phyloP scores from a whole-genome alignment of 2,888 invertebrate species.

The Boloria euphrosyne region DNA sequence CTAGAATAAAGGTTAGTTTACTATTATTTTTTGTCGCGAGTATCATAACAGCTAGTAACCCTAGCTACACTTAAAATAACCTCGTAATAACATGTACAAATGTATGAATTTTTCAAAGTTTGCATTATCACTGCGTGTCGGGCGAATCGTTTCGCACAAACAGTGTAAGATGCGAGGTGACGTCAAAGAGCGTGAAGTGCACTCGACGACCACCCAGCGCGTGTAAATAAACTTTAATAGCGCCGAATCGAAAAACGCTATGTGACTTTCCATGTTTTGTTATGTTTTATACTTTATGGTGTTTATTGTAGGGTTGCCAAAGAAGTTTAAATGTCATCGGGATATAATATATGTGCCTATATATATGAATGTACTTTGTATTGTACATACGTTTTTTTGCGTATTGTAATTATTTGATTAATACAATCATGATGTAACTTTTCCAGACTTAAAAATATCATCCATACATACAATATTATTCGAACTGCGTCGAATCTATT shows the following conservation, averaged over 20 bases:
- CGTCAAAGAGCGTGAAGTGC: conserved; percentile 68
- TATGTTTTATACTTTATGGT: conserved; percentile 6
- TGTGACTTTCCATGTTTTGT: conserved; percentile 13
- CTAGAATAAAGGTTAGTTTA: no score
- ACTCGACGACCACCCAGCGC: conserved; percentile 84
- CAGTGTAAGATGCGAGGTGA: conserved; percentile 43
- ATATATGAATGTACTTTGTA: no score
- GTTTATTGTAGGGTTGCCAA: background rate
- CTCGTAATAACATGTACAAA: conserved; percentile 1
- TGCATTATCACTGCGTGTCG: conserved; percentile 46
- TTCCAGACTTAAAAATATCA: no score
- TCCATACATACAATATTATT: no score
- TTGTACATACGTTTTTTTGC: no score
- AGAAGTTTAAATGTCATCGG: background rate
- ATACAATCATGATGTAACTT: no score
- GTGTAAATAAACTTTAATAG: conserved; percentile 49
- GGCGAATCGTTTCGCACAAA: conserved; percentile 34
- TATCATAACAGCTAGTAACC: no score
- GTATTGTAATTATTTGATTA: no score
- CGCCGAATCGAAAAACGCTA: conserved; percentile 41
- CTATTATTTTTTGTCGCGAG: no score
- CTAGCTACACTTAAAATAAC: background rate
- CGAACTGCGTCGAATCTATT: no score
- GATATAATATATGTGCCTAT: no score
- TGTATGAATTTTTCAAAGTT: conserved; percentile 35